Base-by-base conservation (phyloP, 2,888 invertebrate species). In the Volucella inanis region DNA sequence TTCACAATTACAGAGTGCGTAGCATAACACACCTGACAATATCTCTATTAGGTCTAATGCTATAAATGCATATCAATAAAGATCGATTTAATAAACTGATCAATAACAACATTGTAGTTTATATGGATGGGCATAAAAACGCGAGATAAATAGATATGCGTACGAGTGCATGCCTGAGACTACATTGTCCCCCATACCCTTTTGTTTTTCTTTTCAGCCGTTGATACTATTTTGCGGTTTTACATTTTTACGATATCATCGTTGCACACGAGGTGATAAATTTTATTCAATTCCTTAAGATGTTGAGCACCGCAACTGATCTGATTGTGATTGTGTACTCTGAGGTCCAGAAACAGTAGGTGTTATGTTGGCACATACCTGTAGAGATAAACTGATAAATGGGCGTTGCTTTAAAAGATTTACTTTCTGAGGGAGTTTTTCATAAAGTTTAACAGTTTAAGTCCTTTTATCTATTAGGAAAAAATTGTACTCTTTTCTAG, bases 321-420 rank as follows among this genome's bases (percentile, higher is more conserved):
- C 54, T 10, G 47, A 11, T 41, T 38, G 31, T 54, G 47, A 78
- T 62, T 15, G 45, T 54, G 50, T 38, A n/a, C 55, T 80, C 54
- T 76, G 80, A 85, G 85, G 76, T 76, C 76, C 71, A 72, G 72
- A 80, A 85, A 85, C 85, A 85, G 85, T 85, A 85, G 85, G 76
- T 72, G 68, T 72, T 75, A 59, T 54, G 22, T 57, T 70, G 80
- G 67, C 75, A 59, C 75, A 80, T 84, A 72, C 81, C 70, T 76
- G 71, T 76, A 76, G 85, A 80, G 72, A 72, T 67, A 81, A 80
- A 85, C 81, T 80, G 80, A 85, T 85, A 76, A 76, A 85, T 71
- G 39, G 64, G 47, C 38, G 70, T 52, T 59, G 49, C 74, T 72
- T 79, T 78, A 74, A 74, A 78, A 83, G 74, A 54, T 75, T 43